Conservation (phyloP, 2,888 invertebrate genomes). For the Macrosiphum euphorbiae region DNA sequence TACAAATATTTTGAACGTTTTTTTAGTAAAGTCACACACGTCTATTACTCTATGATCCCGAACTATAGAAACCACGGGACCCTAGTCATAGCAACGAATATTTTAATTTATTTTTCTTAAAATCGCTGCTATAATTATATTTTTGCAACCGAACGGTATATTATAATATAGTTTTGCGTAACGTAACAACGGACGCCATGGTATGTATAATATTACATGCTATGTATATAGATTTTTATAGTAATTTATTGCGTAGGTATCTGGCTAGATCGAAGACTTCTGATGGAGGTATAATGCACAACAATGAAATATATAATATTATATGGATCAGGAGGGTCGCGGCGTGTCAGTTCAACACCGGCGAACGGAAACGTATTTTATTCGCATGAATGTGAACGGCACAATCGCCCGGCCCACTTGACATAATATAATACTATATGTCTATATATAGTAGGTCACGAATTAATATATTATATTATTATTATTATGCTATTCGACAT, state of each 20-base stretch:
- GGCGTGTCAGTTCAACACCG: slow-evolving; percentile 2
- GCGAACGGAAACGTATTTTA: background rate
- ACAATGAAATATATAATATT: background rate
- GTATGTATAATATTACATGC: background rate
- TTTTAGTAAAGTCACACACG: too few relatives aligned
- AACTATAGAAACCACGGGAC: background rate
- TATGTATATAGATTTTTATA: background rate
- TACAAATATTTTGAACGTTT: too few relatives aligned
- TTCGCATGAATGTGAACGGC: background rate
- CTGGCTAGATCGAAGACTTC: background rate
- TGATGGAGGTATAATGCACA: background rate
- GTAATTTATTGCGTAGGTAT: background rate
- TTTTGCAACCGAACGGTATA: background rate
- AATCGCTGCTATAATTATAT: background rate
- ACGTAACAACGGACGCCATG: too few relatives aligned
- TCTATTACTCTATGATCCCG: too few relatives aligned
- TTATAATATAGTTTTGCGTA: background rate
- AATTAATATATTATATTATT: slow-evolving; percentile 10
- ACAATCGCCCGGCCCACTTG: slow-evolving; percentile 8
- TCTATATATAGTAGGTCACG: slow-evolving; percentile 25
- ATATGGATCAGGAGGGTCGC: background rate
- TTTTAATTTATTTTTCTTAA: background rate
- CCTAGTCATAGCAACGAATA: background rate
- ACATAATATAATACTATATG: background rate
- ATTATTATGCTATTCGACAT: background rate